Conservation (phyloP, 1,140 invertebrate species). For the Zaprionus nigranus region DNA sequence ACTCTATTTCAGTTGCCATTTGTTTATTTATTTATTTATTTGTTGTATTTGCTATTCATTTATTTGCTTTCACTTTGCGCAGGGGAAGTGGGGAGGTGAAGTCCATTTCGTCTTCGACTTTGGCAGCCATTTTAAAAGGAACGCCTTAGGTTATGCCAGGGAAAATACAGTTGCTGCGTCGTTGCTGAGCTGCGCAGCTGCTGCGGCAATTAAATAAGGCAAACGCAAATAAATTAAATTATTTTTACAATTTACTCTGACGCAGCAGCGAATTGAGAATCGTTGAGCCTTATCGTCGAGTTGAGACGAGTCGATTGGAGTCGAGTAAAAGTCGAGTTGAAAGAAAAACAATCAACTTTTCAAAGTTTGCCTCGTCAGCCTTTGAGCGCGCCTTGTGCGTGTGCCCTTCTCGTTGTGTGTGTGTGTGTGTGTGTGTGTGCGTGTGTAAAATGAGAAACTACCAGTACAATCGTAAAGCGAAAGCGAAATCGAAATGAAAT, state of each 20-base stretch:
- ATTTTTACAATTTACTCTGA: slow-evolving; percentile 72
- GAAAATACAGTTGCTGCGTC: slow-evolving; percentile 3
- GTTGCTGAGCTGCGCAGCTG: slow-evolving; percentile 17
- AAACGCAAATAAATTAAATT: slow-evolving; percentile 76
- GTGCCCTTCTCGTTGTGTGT: not conserved
- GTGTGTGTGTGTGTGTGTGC: slow-evolving; percentile 9
- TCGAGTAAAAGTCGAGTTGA: slow-evolving; percentile 55
- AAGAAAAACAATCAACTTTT: slow-evolving; percentile 74
- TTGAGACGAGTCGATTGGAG: not conserved
- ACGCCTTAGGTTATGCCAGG: slow-evolving; percentile 45
- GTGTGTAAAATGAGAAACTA: slow-evolving; percentile 38
- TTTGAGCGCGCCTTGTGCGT: slow-evolving; percentile 9
- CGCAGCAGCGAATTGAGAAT: slow-evolving; percentile 20
- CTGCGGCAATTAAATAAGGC: slow-evolving; percentile 62
- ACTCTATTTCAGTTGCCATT: slow-evolving; percentile 45
- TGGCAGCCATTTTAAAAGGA: slow-evolving; percentile 39
- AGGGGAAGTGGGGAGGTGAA: not conserved
- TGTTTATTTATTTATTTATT: slow-evolving; percentile 57
- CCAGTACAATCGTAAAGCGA: slow-evolving; percentile 25
- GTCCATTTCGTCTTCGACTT: not conserved
- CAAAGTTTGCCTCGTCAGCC: slow-evolving; percentile 23
- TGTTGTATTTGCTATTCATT: slow-evolving; percentile 58
- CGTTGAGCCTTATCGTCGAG: not conserved
- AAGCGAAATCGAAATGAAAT: slow-evolving; percentile 32
- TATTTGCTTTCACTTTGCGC: slow-evolving; percentile 52